Evolutionary conservation across 2,797 vertebrate genomes (phyloP).

Genomic region (Anas flavirostris): DNA sequence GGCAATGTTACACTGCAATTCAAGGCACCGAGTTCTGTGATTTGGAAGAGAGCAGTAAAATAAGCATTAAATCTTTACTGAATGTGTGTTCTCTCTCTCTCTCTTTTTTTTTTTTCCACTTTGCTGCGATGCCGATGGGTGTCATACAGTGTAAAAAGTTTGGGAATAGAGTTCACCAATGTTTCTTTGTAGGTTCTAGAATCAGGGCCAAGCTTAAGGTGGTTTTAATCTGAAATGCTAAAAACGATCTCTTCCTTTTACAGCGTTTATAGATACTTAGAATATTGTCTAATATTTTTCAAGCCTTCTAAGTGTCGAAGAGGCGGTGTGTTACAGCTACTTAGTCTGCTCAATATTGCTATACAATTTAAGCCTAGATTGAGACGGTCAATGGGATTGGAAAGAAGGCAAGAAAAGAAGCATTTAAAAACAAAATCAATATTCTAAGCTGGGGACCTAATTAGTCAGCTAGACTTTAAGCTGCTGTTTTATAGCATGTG

Average conservation of each 20-base stretch:
- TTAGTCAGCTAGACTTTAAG: conserved; percentile 15
- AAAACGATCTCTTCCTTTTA: neutral
- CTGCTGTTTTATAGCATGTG: neutral
- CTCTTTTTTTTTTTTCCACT: neutral
- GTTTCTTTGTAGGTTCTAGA: neutral
- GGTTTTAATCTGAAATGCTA: neutral
- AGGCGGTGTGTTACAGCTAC: neutral
- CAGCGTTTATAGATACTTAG: neutral
- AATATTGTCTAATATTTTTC: neutral
- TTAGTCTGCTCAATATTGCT: neutral
- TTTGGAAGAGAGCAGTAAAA: neutral
- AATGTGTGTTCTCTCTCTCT: rapidly evolving
- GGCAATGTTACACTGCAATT: conserved; percentile 49
- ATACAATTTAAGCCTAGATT: neutral
- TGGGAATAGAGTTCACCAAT: rapidly evolving
- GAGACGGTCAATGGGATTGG: neutral
- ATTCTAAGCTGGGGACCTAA: neutral
- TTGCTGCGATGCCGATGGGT: rapidly evolving
- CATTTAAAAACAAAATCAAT: conserved; percentile 13
- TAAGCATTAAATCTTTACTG: rapidly evolving
- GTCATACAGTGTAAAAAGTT: rapidly evolving
- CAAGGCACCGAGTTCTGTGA: rapidly evolving
- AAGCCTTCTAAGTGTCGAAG: neutral
- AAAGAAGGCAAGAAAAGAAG: neutral
- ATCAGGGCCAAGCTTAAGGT: too few species aligned